A percentile compares a stretch with the other conserved stretches of the same genome.
These are phyloP conservation scores for Cloeon dipterum DNA, from an alignment of 2,888 invertebrate genomes.

Conservation along the genomic window DNA sequence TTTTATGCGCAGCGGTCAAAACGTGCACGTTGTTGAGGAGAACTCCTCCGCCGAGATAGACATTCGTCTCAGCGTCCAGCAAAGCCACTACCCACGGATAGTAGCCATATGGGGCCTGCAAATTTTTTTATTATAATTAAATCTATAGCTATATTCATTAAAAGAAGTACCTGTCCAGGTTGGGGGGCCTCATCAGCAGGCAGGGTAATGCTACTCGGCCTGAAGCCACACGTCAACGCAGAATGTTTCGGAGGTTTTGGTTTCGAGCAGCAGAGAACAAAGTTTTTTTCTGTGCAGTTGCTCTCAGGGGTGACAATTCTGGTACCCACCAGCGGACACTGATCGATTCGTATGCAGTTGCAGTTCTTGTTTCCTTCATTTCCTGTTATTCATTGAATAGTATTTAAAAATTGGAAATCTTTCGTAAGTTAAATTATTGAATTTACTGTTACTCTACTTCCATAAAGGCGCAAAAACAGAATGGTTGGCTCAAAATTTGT, in stretches of 20 bases:
- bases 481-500: no score
- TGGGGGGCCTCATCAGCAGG: background rate
- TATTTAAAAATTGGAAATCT: no score
- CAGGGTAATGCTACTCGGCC: background rate
- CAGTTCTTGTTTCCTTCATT: no score
- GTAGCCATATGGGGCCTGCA: constrained; percentile 36
- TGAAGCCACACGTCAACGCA: background rate
- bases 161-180: background rate
- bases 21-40: constrained; percentile 41
- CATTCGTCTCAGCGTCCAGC: constrained; percentile 29
- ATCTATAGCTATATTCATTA: no score
- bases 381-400: no score
- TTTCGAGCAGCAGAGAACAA: background rate
- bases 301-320: background rate
- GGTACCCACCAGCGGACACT: background rate
- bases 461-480: no score
- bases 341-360: no score
- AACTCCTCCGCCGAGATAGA: constrained; percentile 48
- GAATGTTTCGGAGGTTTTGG: background rate
- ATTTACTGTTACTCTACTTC: no score
- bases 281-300: background rate
- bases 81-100: constrained; percentile 49
- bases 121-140: background rate
- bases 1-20: constrained; percentile 49
- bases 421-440: no score